These are phyloP conservation scores for Plodia interpunctella DNA, from an alignment of 1,140 invertebrate genomes.

Conservation along the genomic window DNA sequence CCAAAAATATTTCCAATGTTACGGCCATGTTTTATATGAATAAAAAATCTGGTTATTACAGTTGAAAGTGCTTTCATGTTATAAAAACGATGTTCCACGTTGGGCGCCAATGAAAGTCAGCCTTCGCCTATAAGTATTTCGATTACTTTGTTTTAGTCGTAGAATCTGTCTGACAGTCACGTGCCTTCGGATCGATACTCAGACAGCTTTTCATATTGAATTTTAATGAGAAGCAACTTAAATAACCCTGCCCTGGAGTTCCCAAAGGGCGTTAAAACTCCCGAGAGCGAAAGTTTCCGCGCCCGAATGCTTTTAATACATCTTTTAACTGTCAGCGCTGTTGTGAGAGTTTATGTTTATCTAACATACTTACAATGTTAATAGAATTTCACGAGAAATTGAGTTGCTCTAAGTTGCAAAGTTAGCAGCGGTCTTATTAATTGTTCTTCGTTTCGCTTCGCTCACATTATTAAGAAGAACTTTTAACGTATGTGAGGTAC, in stretches of 20 bases:
- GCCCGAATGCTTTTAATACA: constrained; percentile 27
- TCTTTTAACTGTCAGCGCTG: constrained; percentile 28
- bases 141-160: background rate
- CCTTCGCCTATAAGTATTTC: background rate
- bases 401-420: constrained; percentile 23
- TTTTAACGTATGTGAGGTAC: background rate
- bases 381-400: constrained; percentile 28
- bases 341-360: constrained; percentile 28
- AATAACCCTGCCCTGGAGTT: constrained; percentile 28
- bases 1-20: too few species aligned
- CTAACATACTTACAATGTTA: constrained; percentile 27
- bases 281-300: constrained; percentile 22
- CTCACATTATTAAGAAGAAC: constrained; percentile 6
- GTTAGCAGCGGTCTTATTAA: constrained; percentile 18
- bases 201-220: constrained; percentile 30
- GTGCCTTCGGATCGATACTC: constrained; percentile 25
- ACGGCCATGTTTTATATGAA: too few species aligned
- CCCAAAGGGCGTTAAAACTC: constrained; percentile 30
- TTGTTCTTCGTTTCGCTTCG: constrained; percentile 19
- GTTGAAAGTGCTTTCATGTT: background rate
- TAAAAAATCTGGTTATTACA: too few species aligned
- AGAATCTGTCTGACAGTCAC: constrained; percentile 18
- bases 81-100: background rate
- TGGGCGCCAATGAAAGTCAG: background rate
- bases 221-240: constrained; percentile 41